Evolutionary conservation across 2,888 invertebrate genomes (phyloP), one percentile per base, ranked within the genome.

Genomic region (Clusia tigrina): DNA sequence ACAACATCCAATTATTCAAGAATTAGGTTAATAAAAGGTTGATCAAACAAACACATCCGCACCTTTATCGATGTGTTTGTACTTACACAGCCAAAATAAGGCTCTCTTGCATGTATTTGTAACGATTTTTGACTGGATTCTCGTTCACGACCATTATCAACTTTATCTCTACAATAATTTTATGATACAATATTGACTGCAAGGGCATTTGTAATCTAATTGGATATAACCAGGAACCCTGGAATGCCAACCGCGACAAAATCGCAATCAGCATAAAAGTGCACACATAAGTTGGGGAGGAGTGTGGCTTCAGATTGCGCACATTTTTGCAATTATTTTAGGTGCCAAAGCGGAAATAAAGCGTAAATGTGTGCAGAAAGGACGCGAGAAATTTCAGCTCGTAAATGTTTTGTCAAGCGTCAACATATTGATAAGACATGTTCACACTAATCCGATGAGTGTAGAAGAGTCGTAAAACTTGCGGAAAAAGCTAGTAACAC

Each of bases 161-260:
- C 58, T 25, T 63, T 37, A 59, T 63, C 59, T 58, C 42, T 54
- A 54, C 63, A 63, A 60, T 63, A 63, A 63, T 63, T 63, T 63
- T 63, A 63, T 56, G 63, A 63, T 63, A 59, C 63, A 59, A 60
- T 63, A 58, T 55, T 54, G 46, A 38, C 53, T 24, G 55, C 38
- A 54, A 58, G 58, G 48, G 55, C 58, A 54, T 54, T 62, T 37
- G 37, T 5, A 17, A 48, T 48, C 54, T 62, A 62, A 62, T 58
- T 62, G 62, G 51, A 56, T 52, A 48, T n/a, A 48, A 1, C 48
- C 20, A 18, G n/a, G n/a, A 10, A 42, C 42, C 9, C 42, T 15
- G 15, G n/a, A 3, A 42, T 17, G n/a, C 42, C 9, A 6, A 42
- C 42, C 2, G 20, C 48, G 48, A 51, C 58, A 58, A 48, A 58